Conservation (phyloP, 2,888 invertebrate genomes). For the Tachystola acroxantha region DNA sequence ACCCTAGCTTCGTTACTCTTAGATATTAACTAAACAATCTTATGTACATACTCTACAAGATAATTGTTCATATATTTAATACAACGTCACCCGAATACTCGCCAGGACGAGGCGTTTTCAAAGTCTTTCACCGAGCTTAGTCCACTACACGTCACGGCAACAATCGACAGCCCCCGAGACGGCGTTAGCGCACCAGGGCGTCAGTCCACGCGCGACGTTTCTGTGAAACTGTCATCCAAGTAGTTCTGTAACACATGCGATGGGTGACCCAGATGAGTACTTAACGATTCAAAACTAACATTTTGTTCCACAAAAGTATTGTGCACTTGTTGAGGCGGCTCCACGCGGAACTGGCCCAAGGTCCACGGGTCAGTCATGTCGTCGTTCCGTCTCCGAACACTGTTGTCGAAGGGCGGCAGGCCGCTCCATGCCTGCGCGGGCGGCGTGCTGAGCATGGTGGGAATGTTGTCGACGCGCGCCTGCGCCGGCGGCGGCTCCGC, state of each 20-base stretch:
- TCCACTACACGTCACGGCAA: not conserved
- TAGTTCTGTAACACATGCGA: constrained; percentile 47
- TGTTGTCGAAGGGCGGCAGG: constrained; percentile 49
- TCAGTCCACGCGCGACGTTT: constrained; percentile 66
- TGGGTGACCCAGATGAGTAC: constrained; percentile 41
- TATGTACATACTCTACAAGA: constrained; percentile 66
- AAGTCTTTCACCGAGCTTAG: not conserved
- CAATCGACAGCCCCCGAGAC: constrained; percentile 8
- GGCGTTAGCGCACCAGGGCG: constrained; percentile 20
- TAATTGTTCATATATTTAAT: constrained; percentile 59
- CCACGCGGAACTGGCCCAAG: constrained; percentile 60
- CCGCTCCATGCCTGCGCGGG: constrained; percentile 54
- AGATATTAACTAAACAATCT: constrained; percentile 55
- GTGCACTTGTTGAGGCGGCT: constrained; percentile 57
- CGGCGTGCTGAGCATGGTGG: constrained; percentile 50
- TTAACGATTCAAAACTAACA: constrained; percentile 55
- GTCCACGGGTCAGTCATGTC: constrained; percentile 58
- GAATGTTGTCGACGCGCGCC: constrained; percentile 38
- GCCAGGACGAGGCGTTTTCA: constrained; percentile 5
- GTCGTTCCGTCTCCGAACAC: constrained; percentile 38
- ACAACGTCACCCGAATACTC: constrained; percentile 37
- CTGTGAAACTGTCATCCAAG: constrained; percentile 58
- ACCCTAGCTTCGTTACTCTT: constrained; percentile 67
- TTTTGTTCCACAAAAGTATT: constrained; percentile 61
- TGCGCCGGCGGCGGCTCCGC: constrained; percentile 26